phyloP scores from a whole-genome alignment of 2,797 vertebrate genomes.

The Danio choprae region DNA sequence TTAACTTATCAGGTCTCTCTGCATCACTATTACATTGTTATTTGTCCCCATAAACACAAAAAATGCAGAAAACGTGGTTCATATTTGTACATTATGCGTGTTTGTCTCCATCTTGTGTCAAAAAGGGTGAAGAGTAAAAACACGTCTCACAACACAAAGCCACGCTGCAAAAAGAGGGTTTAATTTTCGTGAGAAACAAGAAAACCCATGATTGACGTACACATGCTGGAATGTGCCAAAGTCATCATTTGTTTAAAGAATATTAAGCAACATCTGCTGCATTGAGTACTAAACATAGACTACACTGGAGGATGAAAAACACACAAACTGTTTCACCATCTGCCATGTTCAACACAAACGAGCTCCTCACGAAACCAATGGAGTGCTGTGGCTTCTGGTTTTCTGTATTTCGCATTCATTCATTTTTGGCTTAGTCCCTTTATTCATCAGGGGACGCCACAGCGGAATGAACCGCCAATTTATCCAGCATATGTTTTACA shows the following conservation, averaged over 20 bases:
- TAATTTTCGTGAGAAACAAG: not conserved
- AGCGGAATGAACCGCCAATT: no score
- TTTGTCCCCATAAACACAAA: not conserved
- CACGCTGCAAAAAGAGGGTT: not conserved
- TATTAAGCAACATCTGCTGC: not conserved
- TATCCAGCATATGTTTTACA: no score
- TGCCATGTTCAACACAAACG: not conserved
- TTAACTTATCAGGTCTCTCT: not conserved
- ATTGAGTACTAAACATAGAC: not conserved
- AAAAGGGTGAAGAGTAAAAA: not conserved
- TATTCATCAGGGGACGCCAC: no score
- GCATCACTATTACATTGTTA: not conserved
- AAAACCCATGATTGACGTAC: not conserved
- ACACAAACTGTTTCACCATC: not conserved
- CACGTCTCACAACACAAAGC: no score
- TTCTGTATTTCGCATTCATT: not conserved
- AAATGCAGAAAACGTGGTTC: not conserved
- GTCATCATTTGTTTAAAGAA: not conserved
- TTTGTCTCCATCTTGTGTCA: slow-evolving; percentile 28
- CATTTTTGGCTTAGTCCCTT: no score
- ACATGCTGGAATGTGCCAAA: not conserved
- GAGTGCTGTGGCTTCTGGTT: not conserved
- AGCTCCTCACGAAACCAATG: not conserved
- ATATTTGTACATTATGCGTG: not conserved
- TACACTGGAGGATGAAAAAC: not conserved